Conservation (phyloP, 1,140 invertebrate genomes). For the Lepeophtheirus salmonis region DNA sequence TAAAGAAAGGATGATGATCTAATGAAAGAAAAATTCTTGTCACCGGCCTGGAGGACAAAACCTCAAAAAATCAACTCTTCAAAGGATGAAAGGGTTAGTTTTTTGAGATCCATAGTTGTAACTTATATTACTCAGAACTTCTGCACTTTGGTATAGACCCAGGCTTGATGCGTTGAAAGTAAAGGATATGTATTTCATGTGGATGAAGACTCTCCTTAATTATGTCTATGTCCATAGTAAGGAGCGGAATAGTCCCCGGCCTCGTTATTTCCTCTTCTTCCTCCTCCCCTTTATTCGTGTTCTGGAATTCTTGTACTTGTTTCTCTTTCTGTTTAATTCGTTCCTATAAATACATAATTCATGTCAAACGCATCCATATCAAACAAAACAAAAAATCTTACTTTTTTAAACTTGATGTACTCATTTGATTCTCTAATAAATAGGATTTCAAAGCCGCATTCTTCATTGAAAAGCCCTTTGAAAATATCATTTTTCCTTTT, state of each 20-base stretch:
- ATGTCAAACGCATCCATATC: no score
- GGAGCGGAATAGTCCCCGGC: not conserved
- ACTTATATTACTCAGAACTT: not conserved
- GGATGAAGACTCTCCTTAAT: not conserved
- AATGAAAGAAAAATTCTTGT: no score
- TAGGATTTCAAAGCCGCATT: not conserved
- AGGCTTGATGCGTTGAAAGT: not conserved
- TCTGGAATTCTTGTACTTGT: no score
- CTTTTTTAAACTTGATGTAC: not conserved
- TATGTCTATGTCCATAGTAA: not conserved
- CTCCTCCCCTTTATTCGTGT: no score
- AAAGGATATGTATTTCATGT: not conserved
- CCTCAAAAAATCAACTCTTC: not conserved
- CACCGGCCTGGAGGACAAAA: no score
- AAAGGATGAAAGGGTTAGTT: not conserved
- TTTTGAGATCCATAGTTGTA: no score
- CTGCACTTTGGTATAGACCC: not conserved
- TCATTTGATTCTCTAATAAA: not conserved
- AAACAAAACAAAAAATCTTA: no score
- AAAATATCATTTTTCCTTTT: not conserved
- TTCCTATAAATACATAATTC: no score
- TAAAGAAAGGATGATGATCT: no score
- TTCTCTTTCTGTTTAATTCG: no score
- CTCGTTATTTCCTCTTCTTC: not conserved
- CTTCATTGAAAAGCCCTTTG: not conserved